Conservation (phyloP, 2,797 vertebrate genomes). For the Hippocampus kuda region DNA sequence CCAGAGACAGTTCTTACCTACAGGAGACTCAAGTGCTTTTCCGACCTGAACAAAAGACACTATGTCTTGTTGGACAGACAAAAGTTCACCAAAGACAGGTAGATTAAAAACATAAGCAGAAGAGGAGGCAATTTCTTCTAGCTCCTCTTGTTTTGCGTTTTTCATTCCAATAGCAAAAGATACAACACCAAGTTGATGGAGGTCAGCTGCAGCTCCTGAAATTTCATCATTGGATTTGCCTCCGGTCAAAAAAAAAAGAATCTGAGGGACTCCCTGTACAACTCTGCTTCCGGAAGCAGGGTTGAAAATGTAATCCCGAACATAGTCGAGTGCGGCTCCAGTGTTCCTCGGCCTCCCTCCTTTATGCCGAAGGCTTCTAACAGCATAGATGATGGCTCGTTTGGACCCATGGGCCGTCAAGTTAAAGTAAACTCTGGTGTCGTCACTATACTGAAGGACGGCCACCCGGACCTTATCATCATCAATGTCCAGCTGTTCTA, state of each 20-base stretch:
- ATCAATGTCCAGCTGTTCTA: conserved; percentile 55
- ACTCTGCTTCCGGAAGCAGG: conserved; percentile 58
- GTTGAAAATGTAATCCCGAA: conserved; percentile 55
- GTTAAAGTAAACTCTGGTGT: conserved; percentile 51
- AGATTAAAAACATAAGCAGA: conserved; percentile 59
- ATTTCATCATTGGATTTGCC: conserved; percentile 65
- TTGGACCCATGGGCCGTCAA: conserved; percentile 60
- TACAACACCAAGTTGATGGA: conserved; percentile 53
- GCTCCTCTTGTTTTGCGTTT: conserved; percentile 50
- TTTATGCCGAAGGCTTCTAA: conserved; percentile 63
- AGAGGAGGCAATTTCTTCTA: conserved; percentile 57
- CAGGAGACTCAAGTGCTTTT: conserved; percentile 44
- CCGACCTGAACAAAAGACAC: conserved; percentile 56
- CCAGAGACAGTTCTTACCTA: conserved; percentile 58
- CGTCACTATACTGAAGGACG: conserved; percentile 62
- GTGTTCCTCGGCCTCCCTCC: conserved; percentile 61
- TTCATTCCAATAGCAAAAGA: conserved; percentile 64
- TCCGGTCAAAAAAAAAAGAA: conserved; percentile 63
- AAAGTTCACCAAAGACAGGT: conserved; percentile 62
- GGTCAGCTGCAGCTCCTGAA: conserved; percentile 35
- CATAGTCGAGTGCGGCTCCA: conserved; percentile 60
- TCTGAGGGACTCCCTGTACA: conserved; percentile 59
- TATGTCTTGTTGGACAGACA: conserved; percentile 61
- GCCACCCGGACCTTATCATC: conserved; percentile 56
- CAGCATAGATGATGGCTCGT: conserved; percentile 57